Conservation (phyloP, 2,888 invertebrate species). For the Lordiphosa fenestrarum region DNA sequence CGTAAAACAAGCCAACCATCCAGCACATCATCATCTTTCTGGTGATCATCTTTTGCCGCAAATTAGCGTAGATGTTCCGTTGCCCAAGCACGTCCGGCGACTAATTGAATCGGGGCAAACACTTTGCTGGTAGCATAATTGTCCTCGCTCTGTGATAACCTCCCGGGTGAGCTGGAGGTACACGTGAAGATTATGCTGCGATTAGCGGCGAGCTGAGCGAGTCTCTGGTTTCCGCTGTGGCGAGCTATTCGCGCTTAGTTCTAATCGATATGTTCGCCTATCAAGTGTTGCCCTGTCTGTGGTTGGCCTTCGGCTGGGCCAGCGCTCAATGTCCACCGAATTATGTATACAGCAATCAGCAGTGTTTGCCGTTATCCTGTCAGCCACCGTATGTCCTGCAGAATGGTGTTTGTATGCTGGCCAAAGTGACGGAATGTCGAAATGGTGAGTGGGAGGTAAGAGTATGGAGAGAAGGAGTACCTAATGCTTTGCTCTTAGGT, state of each 20-base stretch:
- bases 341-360: slow-evolving; percentile 13
- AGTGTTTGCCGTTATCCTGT: slow-evolving; percentile 25
- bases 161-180: slow-evolving; percentile 11
- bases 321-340: slow-evolving; percentile 24
- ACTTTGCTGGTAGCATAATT: slow-evolving; percentile 40
- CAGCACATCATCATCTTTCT: slow-evolving; percentile 4
- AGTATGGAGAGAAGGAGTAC: too few species aligned
- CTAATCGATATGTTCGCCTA: slow-evolving; percentile 46
- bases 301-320: slow-evolving; percentile 17
- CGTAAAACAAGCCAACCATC: slow-evolving; percentile 18
- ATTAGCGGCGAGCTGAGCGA: neutral
- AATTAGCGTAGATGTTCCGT: slow-evolving; percentile 8
- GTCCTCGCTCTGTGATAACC: slow-evolving; percentile 48
- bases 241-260: slow-evolving; percentile 32
- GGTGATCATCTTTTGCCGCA: neutral
- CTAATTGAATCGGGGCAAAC: slow-evolving; percentile 31
- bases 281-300: slow-evolving; percentile 36
- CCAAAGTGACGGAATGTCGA: neutral
- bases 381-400: slow-evolving; percentile 27
- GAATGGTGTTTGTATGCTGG: slow-evolving; percentile 35
- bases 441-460: slow-evolving; percentile 27
- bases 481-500: slow-evolving; percentile 19
- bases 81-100: slow-evolving; percentile 26
- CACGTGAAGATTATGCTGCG: slow-evolving; percentile 8
- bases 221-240: slow-evolving; percentile 5